A percentile compares a stretch with the other conserved stretches of the same genome.
Conservation (phyloP, 92 coral and sea anemone species). For the Paramuricea clavata region DNA sequence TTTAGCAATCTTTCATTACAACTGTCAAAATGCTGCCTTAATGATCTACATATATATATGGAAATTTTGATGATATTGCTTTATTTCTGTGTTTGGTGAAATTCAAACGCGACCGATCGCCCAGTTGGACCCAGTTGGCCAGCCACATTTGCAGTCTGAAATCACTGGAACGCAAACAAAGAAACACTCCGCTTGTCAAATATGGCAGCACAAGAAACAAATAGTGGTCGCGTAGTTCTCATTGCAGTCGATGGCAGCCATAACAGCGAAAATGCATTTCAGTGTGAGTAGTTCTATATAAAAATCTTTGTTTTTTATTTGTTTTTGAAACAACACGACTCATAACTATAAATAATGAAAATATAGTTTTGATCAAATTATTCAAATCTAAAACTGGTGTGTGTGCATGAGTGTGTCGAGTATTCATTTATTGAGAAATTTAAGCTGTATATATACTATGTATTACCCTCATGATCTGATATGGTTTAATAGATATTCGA, state of each 20-base stretch:
- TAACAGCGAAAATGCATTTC: slow-evolving; percentile 82
- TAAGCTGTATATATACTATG: too few relatives aligned
- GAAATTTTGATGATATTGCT: slow-evolving; percentile 33
- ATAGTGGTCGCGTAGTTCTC: slow-evolving; percentile 50
- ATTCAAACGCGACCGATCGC: slow-evolving; percentile 19
- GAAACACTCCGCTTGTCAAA: neutral
- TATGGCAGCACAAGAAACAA: slow-evolving; percentile 55
- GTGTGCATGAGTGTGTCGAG: too few relatives aligned
- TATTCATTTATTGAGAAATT: too few relatives aligned
- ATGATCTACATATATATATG: slow-evolving; percentile 30
- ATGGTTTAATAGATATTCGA: too few relatives aligned
- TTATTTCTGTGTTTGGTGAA: neutral
- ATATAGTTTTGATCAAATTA: too few relatives aligned
- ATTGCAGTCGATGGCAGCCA: slow-evolving; percentile 80
- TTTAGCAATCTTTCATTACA: neutral
- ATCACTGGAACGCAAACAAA: neutral
- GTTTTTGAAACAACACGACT: too few relatives aligned
- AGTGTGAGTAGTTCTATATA: slow-evolving; percentile 73
- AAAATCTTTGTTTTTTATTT: too few relatives aligned
- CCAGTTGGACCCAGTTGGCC: too few relatives aligned
- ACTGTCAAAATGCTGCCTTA: too few relatives aligned
- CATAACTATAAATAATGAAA: too few relatives aligned
- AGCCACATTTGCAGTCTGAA: neutral
- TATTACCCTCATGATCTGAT: too few relatives aligned
- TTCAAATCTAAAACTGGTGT: too few relatives aligned